Evolutionary conservation across 2,888 invertebrate genomes (phyloP).

Genomic region (Cartodere bifasciata): DNA sequence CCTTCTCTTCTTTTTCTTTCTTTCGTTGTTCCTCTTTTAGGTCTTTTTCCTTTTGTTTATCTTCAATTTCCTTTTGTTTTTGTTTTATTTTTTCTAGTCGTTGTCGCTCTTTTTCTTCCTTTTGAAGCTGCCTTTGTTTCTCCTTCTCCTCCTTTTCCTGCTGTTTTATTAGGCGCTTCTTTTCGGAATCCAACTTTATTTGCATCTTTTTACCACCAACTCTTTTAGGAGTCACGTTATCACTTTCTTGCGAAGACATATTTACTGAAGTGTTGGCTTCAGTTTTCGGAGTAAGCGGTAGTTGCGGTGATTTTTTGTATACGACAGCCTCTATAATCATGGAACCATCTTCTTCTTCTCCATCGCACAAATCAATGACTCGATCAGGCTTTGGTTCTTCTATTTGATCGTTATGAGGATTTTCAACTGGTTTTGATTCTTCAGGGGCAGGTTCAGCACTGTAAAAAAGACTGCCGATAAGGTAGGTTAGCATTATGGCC

Average conservation of each 20-base stretch:
- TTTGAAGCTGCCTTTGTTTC: too few species aligned
- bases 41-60: slow-evolving; percentile 21
- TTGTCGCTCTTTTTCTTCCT: slow-evolving; percentile 21
- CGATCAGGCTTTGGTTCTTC: too few species aligned
- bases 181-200: slow-evolving; percentile 34
- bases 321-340: too few species aligned
- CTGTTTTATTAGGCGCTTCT: slow-evolving; percentile 33
- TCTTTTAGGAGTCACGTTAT: slow-evolving; percentile 22
- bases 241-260: background rate
- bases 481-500: slow-evolving; percentile 13
- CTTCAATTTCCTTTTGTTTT: slow-evolving; percentile 14
- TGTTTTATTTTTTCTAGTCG: slow-evolving; percentile 34
- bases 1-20: slow-evolving; percentile 36
- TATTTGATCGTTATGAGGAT: too few species aligned
- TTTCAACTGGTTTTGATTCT: slow-evolving; percentile 5
- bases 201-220: slow-evolving; percentile 35
- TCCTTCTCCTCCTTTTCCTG: slow-evolving; percentile 43
- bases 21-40: slow-evolving; percentile 36
- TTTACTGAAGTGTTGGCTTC: slow-evolving; percentile 1
- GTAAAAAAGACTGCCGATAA: slow-evolving; percentile 23
- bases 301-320: slow-evolving; percentile 4
- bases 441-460: slow-evolving; percentile 21
- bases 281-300: background rate
- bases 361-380: too few species aligned
- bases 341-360: too few species aligned